Percentiles rank a stretch among this genome's conserved stretches.
Conservation (phyloP, 2,113 vertebrate species). For the Chloebia gouldiae region DNA sequence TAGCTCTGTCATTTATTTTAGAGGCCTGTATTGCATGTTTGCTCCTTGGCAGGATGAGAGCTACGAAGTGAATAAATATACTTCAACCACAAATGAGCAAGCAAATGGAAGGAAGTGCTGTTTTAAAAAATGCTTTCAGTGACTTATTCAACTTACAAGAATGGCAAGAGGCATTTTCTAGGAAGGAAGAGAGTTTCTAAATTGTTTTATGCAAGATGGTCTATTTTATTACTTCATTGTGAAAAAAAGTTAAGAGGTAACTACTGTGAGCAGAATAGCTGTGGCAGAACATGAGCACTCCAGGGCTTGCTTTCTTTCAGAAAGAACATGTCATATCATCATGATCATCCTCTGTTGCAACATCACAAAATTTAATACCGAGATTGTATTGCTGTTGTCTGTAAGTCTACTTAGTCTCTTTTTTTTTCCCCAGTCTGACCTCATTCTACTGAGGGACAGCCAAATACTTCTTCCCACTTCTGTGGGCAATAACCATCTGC, state of each 20-base stretch:
- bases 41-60: conserved; percentile 46
- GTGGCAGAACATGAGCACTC: background rate
- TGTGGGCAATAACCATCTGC: background rate
- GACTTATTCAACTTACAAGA: conserved; percentile 53
- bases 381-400: background rate
- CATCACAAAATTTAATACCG: background rate
- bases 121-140: conserved; percentile 43
- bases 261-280: background rate
- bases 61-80: conserved; percentile 17
- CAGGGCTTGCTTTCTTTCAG: background rate
- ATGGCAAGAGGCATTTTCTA: conserved; percentile 51
- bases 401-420: background rate
- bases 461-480: background rate
- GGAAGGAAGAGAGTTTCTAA: conserved; percentile 53
- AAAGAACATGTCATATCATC: conserved; percentile 23
- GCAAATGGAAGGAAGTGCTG: conserved; percentile 57
- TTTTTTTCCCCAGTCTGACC: background rate
- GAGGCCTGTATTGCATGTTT: conserved; percentile 21
- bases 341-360: background rate
- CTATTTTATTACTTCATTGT: conserved; percentile 36
- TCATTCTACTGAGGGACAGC: background rate
- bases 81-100: conserved; percentile 51
- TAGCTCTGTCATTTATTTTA: background rate
- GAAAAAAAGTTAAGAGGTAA: conserved; percentile 20
- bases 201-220: conserved; percentile 31